phyloP scores from a whole-genome alignment of 2,113 vertebrate genomes.

The Neotoma lepida region DNA sequence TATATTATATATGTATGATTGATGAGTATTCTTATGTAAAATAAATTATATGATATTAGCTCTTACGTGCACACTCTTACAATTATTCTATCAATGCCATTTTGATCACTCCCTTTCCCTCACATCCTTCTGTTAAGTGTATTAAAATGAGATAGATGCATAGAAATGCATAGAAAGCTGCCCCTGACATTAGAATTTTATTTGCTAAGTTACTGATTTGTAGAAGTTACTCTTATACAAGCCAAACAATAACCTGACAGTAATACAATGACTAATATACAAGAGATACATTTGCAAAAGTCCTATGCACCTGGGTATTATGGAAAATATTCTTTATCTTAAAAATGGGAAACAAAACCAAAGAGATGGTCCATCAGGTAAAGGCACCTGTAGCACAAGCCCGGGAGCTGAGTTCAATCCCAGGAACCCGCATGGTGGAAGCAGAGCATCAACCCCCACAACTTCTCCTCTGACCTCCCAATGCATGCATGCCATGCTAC shows the following conservation, averaged over 20 bases:
- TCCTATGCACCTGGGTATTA: neutral
- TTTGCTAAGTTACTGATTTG: constrained; percentile 25
- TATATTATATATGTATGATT: neutral
- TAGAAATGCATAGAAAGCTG: neutral
- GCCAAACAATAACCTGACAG: neutral
- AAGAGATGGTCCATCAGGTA: neutral
- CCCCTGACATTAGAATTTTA: constrained; percentile 31
- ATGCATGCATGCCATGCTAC: neutral
- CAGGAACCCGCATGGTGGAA: neutral
- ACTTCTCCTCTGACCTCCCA: neutral
- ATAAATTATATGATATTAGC: neutral
- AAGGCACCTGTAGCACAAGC: neutral
- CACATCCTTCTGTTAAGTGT: neutral
- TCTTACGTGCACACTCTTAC: neutral
- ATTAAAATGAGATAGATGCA: constrained; percentile 5
- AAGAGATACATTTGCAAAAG: neutral
- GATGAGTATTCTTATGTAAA: neutral
- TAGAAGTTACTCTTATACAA: neutral
- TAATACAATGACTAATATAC: neutral
- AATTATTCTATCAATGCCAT: neutral
- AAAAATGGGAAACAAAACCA: neutral
- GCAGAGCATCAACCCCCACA: neutral
- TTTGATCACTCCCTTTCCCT: neutral
- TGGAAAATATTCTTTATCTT: neutral
- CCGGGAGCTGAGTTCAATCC: neutral